phyloP scores from a whole-genome alignment of 2,797 vertebrate genomes.

The Sternarchorhynchus goeldii region DNA sequence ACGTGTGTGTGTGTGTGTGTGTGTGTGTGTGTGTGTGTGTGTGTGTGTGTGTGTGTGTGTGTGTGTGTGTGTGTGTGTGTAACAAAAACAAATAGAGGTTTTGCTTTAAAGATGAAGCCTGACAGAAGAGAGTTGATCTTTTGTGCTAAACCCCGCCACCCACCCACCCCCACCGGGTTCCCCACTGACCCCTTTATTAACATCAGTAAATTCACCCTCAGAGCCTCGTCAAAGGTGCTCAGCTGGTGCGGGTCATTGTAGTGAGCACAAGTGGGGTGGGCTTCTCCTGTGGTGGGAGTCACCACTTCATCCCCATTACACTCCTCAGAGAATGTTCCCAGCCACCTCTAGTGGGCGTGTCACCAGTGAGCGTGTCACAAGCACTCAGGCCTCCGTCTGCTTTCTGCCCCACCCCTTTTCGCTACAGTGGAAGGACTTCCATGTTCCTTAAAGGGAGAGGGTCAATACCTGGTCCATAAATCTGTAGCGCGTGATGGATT shows the following conservation, averaged over 20 bases:
- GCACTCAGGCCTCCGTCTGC: slow-evolving; percentile 23
- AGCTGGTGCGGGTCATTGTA: slow-evolving; percentile 62
- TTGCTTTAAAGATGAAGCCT: background rate
- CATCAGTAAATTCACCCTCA: slow-evolving; percentile 73
- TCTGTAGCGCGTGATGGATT: slow-evolving; percentile 64
- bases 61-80: too few species aligned
- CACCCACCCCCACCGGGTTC: slow-evolving; percentile 53
- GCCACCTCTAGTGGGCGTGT: slow-evolving; percentile 20
- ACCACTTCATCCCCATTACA: slow-evolving; percentile 34
- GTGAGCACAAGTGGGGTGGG: slow-evolving; percentile 46
- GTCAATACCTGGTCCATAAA: slow-evolving; percentile 64
- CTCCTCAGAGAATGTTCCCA: slow-evolving; percentile 26
- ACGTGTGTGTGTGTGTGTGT: too few species aligned
- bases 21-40: too few species aligned
- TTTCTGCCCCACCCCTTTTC: slow-evolving; percentile 13
- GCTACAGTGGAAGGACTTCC: slow-evolving; percentile 18
- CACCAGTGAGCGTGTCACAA: background rate
- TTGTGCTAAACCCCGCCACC: slow-evolving; percentile 62
- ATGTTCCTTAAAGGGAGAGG: slow-evolving; percentile 27
- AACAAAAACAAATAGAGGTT: too few species aligned
- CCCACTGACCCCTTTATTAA: slow-evolving; percentile 69
- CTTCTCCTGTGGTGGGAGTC: slow-evolving; percentile 32
- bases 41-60: too few species aligned
- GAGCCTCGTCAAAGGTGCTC: slow-evolving; percentile 69
- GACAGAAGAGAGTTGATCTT: slow-evolving; percentile 27